Evolutionary conservation across 2,113 vertebrate genomes (phyloP), one percentile per base, ranked within the genome.

Genomic region (Phyllostomus discolor): DNA sequence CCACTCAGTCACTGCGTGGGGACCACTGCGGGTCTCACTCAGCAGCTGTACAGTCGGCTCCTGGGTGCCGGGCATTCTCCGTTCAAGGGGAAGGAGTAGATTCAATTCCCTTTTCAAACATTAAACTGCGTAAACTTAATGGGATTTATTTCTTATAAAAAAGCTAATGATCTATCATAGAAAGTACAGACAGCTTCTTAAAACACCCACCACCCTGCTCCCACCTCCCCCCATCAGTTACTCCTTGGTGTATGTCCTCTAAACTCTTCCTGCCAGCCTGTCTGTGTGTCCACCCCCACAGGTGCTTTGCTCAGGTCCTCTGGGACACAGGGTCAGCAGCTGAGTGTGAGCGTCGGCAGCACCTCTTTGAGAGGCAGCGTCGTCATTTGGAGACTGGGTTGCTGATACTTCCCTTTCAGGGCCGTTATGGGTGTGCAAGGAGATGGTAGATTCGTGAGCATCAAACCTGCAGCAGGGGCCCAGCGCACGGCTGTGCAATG

Each of bases 301-400:
- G 14, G 5, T 0, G 1, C 72, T 0, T 50, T 0, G 33, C 41
- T 54, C 70, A 2, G 24, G 4, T 88, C 46, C 83, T 38, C 6
- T 11, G 19, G 4, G 26, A 14, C 41, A 4, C 43, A 38, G 89
- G 67, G 22, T 26, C n/a, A 78, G 54, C 33, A 41, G 22, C 57
- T 5, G 2, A 17, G 10, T 15, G 14, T n/a, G 10, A 14, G 16
- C 15, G 9, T 62, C 6, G 4, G 43, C n/a, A 11, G 91, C 64
- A 11, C 76, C 76, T 66, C 50, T 57, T 43, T 81, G 95, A 50
- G 46, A 59, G 84, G 92, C 87, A 52, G 19, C 93, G 69, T 82
- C 52, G 84, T 94, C 31, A 6, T 52, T 80, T 88, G 84, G 76
- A 78, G 81, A 94, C 88, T 12, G 79, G 14, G 33, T n/a, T 19